Conservation (phyloP, 2,888 invertebrate genomes). For the Cantharis flavilabris region DNA sequence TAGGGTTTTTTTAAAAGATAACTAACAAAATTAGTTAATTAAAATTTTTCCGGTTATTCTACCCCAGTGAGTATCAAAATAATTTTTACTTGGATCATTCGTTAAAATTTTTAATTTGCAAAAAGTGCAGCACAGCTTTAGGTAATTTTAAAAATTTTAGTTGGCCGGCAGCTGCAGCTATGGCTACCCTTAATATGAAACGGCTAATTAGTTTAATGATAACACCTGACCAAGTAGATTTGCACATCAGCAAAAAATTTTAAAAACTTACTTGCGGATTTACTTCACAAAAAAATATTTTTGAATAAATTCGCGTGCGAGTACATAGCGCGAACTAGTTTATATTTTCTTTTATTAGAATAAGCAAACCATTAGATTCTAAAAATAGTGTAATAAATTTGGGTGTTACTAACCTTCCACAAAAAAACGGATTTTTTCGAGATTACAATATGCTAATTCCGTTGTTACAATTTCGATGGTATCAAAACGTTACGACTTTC, state of each 20-base stretch:
- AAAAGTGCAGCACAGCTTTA: neutral
- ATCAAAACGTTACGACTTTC: neutral
- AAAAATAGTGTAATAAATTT: constrained; percentile 5
- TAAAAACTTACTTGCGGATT: neutral
- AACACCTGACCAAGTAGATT: neutral
- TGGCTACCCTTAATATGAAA: neutral
- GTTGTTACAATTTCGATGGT: neutral
- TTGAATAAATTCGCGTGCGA: neutral
- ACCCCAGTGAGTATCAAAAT: neutral
- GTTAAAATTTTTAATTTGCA: neutral
- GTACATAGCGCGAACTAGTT: neutral
- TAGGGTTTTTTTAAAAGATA: neutral
- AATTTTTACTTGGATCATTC: neutral
- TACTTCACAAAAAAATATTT: neutral
- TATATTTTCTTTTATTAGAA: constrained; percentile 8
- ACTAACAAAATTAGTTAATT: neutral
- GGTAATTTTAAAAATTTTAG: neutral
- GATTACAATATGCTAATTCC: neutral
- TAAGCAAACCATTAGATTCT: neutral
- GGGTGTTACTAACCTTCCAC: constrained; percentile 3
- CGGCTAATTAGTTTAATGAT: neutral
- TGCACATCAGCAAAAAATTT: neutral
- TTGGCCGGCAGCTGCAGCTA: neutral
- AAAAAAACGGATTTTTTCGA: neutral
- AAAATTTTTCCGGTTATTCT: neutral